phyloP scores from a whole-genome alignment of 2,797 vertebrate genomes.

The Pipistrellus kuhlii region DNA sequence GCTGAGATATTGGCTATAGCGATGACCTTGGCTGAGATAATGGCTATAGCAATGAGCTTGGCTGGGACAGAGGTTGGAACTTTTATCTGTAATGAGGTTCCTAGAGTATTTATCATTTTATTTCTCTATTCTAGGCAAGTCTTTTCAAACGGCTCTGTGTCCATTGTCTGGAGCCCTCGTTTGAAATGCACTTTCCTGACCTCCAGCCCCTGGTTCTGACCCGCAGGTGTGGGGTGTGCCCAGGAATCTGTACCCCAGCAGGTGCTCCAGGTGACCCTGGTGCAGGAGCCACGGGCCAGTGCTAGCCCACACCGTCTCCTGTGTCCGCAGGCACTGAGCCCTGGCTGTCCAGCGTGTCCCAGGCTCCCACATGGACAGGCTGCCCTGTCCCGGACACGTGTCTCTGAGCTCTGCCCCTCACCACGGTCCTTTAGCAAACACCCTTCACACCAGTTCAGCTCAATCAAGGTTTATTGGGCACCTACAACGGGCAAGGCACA shows the following conservation, averaged over 20 bases:
- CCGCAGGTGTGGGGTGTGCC: rapidly evolving
- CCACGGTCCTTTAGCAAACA: neutral
- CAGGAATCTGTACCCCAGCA: neutral
- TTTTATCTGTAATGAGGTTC: neutral
- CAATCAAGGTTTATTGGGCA: slow-evolving; percentile 71
- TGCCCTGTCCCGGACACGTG: rapidly evolving
- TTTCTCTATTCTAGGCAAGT: neutral
- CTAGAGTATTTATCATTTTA: neutral
- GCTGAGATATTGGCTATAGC: neutral
- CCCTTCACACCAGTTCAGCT: neutral
- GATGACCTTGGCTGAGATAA: neutral
- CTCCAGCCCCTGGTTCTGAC: neutral
- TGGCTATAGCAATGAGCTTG: neutral
- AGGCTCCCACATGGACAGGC: neutral
- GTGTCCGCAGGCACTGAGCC: neutral
- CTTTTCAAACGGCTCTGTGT: neutral
- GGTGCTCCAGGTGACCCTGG: neutral
- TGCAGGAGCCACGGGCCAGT: too few relatives aligned
- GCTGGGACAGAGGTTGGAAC: neutral
- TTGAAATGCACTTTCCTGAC: neutral
- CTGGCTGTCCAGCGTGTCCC: rapidly evolving
- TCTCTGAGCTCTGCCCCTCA: neutral
- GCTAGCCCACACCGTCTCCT: neutral
- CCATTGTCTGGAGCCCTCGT: too few relatives aligned
- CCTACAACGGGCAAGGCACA: slow-evolving; percentile 34